Conservation (phyloP, 2,888 invertebrate genomes). For the Drosophila meridiana region DNA sequence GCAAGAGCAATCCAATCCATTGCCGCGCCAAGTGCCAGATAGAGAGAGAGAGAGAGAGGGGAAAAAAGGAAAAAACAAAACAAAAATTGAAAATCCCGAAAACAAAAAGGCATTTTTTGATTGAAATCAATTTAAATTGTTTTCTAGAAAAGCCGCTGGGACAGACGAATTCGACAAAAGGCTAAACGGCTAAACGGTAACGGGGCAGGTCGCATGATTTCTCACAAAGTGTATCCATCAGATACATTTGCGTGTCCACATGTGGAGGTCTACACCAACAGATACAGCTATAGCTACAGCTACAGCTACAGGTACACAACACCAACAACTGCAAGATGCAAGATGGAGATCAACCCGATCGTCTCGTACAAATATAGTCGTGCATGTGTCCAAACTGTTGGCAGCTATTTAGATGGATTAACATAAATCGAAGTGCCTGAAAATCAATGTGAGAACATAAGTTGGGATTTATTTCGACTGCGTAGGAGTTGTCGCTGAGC, state of each 20-base stretch:
- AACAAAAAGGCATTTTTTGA: conserved; percentile 79
- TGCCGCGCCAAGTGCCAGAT: conserved; percentile 51
- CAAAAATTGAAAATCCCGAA: conserved; percentile 60
- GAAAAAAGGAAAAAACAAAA: conserved; percentile 24
- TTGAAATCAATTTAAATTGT: conserved; percentile 83
- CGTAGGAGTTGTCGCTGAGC: conserved; percentile 44
- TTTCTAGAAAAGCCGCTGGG: conserved; percentile 77
- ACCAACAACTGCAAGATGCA: conserved; percentile 21
- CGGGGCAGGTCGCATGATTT: conserved; percentile 34
- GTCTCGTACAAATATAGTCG: conserved; percentile 67
- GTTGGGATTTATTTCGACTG: conserved; percentile 22
- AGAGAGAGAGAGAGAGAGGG: conserved; percentile 1
- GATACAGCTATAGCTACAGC: conserved; percentile 38
- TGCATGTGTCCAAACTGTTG: conserved; percentile 74
- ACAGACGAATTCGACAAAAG: conserved; percentile 59
- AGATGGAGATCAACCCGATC: conserved; percentile 50
- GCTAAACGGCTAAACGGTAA: conserved; percentile 44
- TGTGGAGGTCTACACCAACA: conserved; percentile 29
- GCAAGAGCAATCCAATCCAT: conserved; percentile 42
- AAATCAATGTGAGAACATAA: conserved; percentile 73
- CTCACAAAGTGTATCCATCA: conserved; percentile 58
- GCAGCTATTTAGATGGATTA: conserved; percentile 80
- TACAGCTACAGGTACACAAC: conserved; percentile 22
- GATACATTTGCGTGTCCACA: conserved; percentile 55
- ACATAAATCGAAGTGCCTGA: conserved; percentile 63